A percentile compares a stretch with the other conserved stretches of the same genome.
Evolutionary conservation across 2,113 vertebrate species (phyloP).

Genomic region (Ailurus styani): DNA sequence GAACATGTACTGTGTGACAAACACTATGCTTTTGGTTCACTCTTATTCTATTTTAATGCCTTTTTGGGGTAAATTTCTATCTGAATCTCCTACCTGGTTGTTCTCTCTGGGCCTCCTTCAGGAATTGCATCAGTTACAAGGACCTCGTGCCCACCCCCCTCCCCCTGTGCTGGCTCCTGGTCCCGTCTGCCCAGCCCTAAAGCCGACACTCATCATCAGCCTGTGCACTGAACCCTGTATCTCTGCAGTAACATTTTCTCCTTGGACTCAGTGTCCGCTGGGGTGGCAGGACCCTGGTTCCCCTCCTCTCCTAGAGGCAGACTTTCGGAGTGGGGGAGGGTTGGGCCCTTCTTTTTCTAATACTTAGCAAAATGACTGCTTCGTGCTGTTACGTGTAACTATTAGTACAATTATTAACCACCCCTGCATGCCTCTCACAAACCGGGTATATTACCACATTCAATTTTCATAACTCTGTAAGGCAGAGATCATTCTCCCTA

Average conservation of each 20-base stretch:
- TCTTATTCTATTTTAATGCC: not conserved
- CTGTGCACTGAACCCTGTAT: not conserved
- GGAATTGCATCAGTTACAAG: not conserved
- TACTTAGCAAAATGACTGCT: not conserved
- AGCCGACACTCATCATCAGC: not conserved
- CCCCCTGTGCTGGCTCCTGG: not conserved
- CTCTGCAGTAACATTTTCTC: not conserved
- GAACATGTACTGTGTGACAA: not conserved
- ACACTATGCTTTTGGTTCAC: not conserved
- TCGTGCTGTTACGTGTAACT: not conserved
- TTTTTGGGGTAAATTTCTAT: not conserved
- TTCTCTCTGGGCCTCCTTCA: not conserved
- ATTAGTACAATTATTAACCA: not conserved
- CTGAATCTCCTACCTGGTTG: not conserved
- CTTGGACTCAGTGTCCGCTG: not conserved
- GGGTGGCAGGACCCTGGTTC: not conserved
- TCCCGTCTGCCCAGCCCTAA: not conserved
- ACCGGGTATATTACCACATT: not conserved
- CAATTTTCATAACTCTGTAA: not conserved
- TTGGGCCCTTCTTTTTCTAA: not conserved
- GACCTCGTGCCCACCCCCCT: too few species aligned
- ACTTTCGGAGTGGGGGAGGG: not conserved
- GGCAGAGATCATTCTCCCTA: not conserved
- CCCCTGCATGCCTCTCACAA: not conserved
- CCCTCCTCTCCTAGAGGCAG: not conserved